Evolutionary conservation across 2,113 vertebrate genomes (phyloP).

Genomic region (Gasterosteus aculeatus): DNA sequence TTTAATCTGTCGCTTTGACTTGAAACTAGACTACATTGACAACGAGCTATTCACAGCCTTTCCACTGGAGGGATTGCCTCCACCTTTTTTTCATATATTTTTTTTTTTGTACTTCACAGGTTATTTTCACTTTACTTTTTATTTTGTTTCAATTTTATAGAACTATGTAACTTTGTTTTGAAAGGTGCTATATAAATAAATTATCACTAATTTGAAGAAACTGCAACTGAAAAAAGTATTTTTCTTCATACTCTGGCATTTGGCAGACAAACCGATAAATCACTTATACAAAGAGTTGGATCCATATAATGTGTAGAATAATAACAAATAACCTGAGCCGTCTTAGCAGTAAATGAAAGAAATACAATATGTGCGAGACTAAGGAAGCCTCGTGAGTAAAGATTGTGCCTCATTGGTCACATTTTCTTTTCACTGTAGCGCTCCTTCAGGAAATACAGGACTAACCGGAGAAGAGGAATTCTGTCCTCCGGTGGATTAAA

Average conservation of each 20-base stretch:
- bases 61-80: neutral
- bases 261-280: neutral
- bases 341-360: neutral
- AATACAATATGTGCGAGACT: neutral
- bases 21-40: neutral
- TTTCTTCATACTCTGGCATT: neutral
- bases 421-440: constrained; percentile 41
- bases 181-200: neutral
- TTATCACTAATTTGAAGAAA: neutral
- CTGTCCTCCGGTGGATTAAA: constrained; percentile 67
- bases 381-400: constrained; percentile 5
- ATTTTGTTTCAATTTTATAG: neutral
- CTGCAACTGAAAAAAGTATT: neutral
- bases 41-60: neutral
- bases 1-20: neutral
- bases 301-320: neutral
- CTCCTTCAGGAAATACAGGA: constrained; percentile 46
- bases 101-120: neutral
- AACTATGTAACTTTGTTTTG: neutral
- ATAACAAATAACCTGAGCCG: neutral
- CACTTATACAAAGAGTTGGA: neutral
- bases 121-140: neutral
- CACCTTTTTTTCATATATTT: neutral
- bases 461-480: constrained; percentile 60
- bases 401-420: neutral